A percentile compares a stretch with the other conserved stretches of the same genome.
phyloP scores from a whole-genome alignment of 2,797 vertebrate genomes.

The Bradypodion pumilum region DNA sequence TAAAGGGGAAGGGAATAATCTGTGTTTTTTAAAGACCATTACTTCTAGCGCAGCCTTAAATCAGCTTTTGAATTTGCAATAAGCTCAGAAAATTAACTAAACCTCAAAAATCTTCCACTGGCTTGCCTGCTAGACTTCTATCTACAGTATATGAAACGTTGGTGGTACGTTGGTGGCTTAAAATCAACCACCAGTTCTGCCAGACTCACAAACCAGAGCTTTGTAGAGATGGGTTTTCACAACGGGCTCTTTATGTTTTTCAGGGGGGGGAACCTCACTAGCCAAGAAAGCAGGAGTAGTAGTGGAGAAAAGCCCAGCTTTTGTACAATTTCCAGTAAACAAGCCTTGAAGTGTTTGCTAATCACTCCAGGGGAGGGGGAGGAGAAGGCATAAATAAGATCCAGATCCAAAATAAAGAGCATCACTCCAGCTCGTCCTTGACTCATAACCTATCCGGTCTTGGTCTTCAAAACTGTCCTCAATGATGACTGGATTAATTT shows the following conservation, averaged over 20 bases:
- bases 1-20: neutral
- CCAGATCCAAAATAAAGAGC: conserved; percentile 29
- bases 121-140: neutral
- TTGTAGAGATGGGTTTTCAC: neutral
- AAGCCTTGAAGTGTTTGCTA: conserved; percentile 37
- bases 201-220: neutral
- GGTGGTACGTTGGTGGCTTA: neutral
- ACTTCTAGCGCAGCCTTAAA: neutral
- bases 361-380: conserved; percentile 31
- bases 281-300: neutral
- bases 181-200: neutral
- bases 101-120: neutral
- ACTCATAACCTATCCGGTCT: conserved; percentile 24
- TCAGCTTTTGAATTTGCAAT: neutral
- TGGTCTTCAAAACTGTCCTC: conserved; percentile 23
- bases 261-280: too few species aligned
- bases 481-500: neutral
- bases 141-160: neutral
- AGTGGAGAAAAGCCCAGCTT: conserved; percentile 17
- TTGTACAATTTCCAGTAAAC: neutral
- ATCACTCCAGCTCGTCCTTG: conserved; percentile 13
- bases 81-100: neutral
- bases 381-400: conserved; percentile 36
- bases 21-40: neutral
- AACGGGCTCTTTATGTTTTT: conserved; percentile 9